Evolutionary conservation across 2,113 vertebrate species (phyloP), one percentile per base, ranked within the genome.

Genomic region (Hymenochirus boettgeri): DNA sequence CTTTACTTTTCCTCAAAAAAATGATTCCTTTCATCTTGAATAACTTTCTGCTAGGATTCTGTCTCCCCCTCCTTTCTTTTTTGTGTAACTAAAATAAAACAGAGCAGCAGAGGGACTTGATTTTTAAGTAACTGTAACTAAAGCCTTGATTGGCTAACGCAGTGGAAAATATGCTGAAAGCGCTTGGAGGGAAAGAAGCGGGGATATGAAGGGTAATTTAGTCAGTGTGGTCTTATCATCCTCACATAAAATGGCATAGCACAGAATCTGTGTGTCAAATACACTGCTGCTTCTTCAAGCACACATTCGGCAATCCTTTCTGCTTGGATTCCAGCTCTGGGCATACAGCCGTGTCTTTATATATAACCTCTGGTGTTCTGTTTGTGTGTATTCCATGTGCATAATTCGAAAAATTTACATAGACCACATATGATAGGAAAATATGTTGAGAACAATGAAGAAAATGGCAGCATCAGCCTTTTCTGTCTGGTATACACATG

Each of bases 101-200:
- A 67, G 31, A 51, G 51, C 45, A 58, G 21, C 65, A 39, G 12
- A 52, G 73, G 70, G 70, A 67, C 78, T 78, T 84, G 81, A 65
- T 75, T 76, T 79, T 77, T 75, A 72, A 85, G 74, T 78, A 81
- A 73, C 78, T 80, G 75, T 77, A 75, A 80, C 75, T 77, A 80
- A 74, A 74, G 75, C 71, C 76, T 75, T 76, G 75, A 81, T 82
- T 75, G 72, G 73, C 74, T 81, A 77, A 79, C 58, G 42, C 73
- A 72, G 76, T 79, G 75, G 81, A 83, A 84, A 85, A 84, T 72
- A 77, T 58, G 72, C 73, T 77, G 77, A 79, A 69, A 69, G 33
- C 33, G 56, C 65, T 73, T 74, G 74, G 77, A 83, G 15, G 72
- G 65, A 81, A 74, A 75, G 75, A 75, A 77, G 67, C 71, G 71